Percentiles rank a stretch among this genome's conserved stretches.
phyloP scores from a whole-genome alignment of 2,113 vertebrate genomes.

The Brienomyrus longianalis region DNA sequence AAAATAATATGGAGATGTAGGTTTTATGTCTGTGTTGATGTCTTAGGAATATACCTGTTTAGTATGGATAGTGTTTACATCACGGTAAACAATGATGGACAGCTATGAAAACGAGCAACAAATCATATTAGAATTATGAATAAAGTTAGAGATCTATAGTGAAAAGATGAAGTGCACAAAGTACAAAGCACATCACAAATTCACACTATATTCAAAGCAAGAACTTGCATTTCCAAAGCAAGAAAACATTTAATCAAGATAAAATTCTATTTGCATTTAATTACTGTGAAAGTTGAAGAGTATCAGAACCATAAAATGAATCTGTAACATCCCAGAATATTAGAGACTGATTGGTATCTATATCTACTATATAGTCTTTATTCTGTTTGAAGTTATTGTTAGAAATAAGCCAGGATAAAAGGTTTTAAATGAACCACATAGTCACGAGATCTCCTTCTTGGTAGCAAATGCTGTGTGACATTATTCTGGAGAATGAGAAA shows the following conservation, averaged over 20 bases:
- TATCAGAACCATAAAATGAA: neutral
- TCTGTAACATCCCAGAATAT: neutral
- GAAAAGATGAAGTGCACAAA: neutral
- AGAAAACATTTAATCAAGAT: neutral
- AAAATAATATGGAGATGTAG: neutral
- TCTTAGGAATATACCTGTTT: neutral
- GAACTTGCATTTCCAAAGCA: neutral
- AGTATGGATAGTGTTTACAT: neutral
- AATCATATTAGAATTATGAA: neutral
- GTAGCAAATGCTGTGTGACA: neutral
- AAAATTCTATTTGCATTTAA: neutral
- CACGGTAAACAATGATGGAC: neutral
- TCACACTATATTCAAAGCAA: neutral
- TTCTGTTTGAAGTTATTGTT: neutral
- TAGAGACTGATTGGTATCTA: neutral
- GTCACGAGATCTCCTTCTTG: neutral
- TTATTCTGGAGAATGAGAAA: neutral
- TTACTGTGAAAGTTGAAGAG: neutral
- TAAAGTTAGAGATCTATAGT: neutral
- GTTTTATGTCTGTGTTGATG: neutral
- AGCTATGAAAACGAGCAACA: neutral
- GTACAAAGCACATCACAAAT: neutral
- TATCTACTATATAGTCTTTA: neutral
- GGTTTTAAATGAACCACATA: neutral
- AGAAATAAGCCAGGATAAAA: neutral